These are phyloP conservation scores for Dicaeum eximium DNA, from an alignment of 2,113 vertebrate species.

Conservation along the genomic window DNA sequence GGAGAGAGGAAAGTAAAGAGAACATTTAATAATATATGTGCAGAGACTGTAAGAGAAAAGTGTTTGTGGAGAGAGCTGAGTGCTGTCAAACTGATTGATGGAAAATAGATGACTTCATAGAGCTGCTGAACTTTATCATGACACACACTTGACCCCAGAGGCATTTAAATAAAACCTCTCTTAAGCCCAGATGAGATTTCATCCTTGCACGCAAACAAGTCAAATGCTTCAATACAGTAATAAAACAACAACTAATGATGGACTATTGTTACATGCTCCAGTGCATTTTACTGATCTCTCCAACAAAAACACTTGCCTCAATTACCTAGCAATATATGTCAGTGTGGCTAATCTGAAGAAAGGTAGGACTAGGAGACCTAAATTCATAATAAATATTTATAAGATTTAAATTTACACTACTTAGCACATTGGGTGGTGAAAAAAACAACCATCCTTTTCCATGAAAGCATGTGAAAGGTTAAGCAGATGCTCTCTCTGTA, in stretches of 20 bases:
- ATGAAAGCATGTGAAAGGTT: not conserved
- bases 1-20: not conserved
- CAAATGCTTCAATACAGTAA: not conserved
- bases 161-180: not conserved
- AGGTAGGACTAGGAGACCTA: not conserved
- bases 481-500: not conserved
- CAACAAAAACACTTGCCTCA: not conserved
- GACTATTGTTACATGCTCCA: not conserved
- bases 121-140: not conserved
- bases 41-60: not conserved
- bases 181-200: not conserved
- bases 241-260: not conserved
- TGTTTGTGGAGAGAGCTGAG: not conserved
- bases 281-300: not conserved
- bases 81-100: not conserved
- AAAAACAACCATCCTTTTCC: not conserved
- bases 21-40: not conserved
- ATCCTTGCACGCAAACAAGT: not conserved
- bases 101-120: not conserved
- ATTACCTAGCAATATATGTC: not conserved
- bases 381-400: not conserved
- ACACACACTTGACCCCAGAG: not conserved
- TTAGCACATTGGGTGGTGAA: fast-evolving
- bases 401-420: not conserved
- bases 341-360: not conserved